Base-by-base conservation (phyloP, 2,113 vertebrate species). In the Paedocypris sp. region DNA sequence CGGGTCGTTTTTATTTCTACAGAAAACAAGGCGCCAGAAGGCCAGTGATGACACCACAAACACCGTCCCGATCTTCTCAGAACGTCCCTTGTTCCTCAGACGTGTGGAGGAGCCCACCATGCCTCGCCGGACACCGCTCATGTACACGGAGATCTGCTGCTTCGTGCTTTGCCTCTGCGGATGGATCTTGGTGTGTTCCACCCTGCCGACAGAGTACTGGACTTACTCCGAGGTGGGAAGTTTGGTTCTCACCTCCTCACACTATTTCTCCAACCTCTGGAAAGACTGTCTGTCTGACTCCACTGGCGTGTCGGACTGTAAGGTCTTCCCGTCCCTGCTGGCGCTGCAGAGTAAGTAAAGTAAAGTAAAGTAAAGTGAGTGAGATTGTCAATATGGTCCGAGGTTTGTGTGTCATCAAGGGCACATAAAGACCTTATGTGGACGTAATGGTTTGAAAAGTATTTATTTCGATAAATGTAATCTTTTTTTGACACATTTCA, bases 191-290 rank as follows among this genome's bases (percentile, higher is more conserved):
- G 84, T 91, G 23, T 91, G 87, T 23, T 92, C 91, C 62, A 94
- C 93, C 18, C 76, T 96, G 53, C 90, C 89, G 64, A 92, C 87
- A 1, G 89, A 94, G 73, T 91, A 92, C 79, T 97, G 93, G 93
- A 90, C 88, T 4, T 90, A 86, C 61, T 97, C 93, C 1, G 85
- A 88, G 73, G 91, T 92, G 76, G 82, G 87, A 18, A 88, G 82
- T 67, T 74, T 83, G 1, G 93, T 94, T 66, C 77, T 97, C 66
- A 96, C 91, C 59, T 94, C 88, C 6, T 76, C 84, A 63, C 90
- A 90, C 74, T 92, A 86, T 76, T 94, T 85, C 80, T 90, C 89
- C 72, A 97, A 94, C 79, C 86, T 94, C 53, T 96, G 94, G 94
- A 93, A 83, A 79, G 88, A 89, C 36, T 97, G 93, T 73, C 80